Evolutionary conservation across 2,113 vertebrate genomes (phyloP).

Genomic region (Bubo bubo): DNA sequence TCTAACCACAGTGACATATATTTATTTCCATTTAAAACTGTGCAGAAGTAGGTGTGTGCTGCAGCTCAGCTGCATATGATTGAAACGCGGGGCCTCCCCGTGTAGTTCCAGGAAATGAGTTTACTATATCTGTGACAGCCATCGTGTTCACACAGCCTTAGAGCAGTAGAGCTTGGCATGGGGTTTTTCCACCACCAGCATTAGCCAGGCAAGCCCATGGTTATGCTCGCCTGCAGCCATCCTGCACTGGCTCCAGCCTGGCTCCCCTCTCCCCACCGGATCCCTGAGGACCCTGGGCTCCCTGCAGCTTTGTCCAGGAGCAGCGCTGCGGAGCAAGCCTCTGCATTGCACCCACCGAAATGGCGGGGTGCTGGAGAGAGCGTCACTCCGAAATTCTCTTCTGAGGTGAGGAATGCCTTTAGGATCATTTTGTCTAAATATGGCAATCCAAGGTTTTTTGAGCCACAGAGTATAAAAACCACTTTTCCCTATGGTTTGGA

Average conservation of each 20-base stretch:
- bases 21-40: slow-evolving; percentile 40
- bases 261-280: fast-evolving
- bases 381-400: background rate
- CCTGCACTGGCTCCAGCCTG: background rate
- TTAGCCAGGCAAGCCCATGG: fast-evolving
- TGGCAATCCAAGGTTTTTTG: background rate
- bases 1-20: slow-evolving; percentile 6
- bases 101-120: slow-evolving; percentile 67
- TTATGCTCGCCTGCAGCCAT: background rate
- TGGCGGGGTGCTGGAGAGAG: fast-evolving
- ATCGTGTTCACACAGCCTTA: background rate
- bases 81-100: background rate
- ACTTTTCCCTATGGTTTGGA: background rate
- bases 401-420: background rate
- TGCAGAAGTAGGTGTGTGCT: background rate
- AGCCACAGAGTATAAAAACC: background rate
- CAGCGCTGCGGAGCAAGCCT: background rate
- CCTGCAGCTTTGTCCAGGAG: background rate
- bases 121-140: slow-evolving; percentile 54
- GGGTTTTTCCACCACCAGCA: fast-evolving
- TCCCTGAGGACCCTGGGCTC: fast-evolving
- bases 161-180: background rate
- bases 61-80: background rate
- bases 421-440: slow-evolving; percentile 29
- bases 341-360: fast-evolving